Base-by-base conservation (phyloP, 1,140 invertebrate species). In the Caenorhabditis remanei region DNA sequence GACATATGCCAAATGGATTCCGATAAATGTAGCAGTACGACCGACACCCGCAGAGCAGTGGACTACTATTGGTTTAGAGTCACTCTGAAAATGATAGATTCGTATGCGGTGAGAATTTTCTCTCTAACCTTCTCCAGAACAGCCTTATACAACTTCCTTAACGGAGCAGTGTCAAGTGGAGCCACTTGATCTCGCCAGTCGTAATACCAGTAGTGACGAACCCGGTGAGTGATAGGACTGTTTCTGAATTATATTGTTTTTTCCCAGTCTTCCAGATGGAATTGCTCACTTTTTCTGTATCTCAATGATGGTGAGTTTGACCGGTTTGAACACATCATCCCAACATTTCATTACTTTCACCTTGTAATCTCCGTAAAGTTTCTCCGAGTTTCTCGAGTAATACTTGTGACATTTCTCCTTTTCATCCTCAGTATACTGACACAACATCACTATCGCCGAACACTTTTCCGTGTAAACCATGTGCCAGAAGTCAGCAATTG, bases 41-140 rank as follows among this genome's bases (percentile, higher is more conserved):
- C 92, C 92, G 13, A 92, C 89, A 8, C 92, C 92, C 53, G 91
- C 91, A 32, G 90, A 91, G 56, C 83, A 90, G 71, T 91, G 90
- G 16, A 91, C 90, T 0, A 71, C 53, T n/a, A 88, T 83, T n/a
- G 87, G 87, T 24, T 43, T 50, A 4, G n/a, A 32, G 43, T 4
- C 19, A 19, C 19, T 16, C 58, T 63, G 8, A 9, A 58, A 84
- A 16, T 83, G 11, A 16, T 16, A 32, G 6, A n/a, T 32, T 83
- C 16, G 41, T 6, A 32, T 14, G 1, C 6, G 5, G 19, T 16
- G 2, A 11, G 14, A 0, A 40, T 55, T 53, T 5, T 40, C 40
- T 14, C 24, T 53, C 19, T 21, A n/a, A 84, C 53, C 58, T 84
- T 84, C 41, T 58, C 41, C 32, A 84, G 14, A 9, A 84, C 53